Evolutionary conservation across 2,888 invertebrate species (phyloP).

Genomic region (Rotaria magnacalcarata): DNA sequence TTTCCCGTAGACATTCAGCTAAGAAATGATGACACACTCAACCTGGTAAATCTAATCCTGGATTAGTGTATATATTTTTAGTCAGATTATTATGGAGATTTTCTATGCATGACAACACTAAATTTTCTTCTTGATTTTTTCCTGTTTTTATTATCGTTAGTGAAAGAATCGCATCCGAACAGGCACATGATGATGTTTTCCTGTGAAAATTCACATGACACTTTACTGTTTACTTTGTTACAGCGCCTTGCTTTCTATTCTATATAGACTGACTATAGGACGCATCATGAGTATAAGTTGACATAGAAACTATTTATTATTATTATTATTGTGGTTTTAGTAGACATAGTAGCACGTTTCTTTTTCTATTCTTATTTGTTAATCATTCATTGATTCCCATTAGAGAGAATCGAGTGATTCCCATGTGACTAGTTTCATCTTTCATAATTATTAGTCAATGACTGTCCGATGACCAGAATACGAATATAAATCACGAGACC

Average conservation of each 20-base stretch:
- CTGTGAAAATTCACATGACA: conserved; percentile 21
- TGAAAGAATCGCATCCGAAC: not conserved
- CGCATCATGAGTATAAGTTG: not conserved
- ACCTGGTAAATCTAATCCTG: not conserved
- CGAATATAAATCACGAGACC: not conserved
- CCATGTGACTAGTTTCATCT: not conserved
- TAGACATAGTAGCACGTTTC: not conserved
- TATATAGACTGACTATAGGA: not conserved
- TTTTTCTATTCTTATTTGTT: not conserved
- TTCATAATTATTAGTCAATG: conserved; percentile 13
- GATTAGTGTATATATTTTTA: not conserved
- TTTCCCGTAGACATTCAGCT: not conserved
- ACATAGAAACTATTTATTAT: not conserved
- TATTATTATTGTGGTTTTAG: not conserved
- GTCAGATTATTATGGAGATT: not conserved
- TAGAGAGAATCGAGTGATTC: not conserved
- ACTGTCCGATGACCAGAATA: not conserved
- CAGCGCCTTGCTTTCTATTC: not conserved
- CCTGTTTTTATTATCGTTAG: not conserved
- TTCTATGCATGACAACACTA: not conserved
- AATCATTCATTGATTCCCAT: conserved; percentile 3
- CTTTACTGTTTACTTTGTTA: not conserved
- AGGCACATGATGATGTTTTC: not conserved
- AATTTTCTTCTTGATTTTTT: not conserved
- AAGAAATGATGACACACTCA: not conserved